phyloP scores from a whole-genome alignment of 2,113 vertebrate species.

The Burhinus oedicnemus region DNA sequence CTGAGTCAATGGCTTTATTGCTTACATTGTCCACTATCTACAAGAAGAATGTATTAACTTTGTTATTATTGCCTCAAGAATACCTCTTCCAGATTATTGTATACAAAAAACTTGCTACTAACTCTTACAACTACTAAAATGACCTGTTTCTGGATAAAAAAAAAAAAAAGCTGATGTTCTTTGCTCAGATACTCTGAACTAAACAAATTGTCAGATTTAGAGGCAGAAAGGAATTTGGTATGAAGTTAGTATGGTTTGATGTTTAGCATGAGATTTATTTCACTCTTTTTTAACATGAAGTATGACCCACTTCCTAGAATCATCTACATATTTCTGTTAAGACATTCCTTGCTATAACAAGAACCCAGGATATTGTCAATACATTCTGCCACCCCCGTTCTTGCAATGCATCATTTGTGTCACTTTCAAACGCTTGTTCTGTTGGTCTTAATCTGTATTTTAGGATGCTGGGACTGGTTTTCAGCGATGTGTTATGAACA shows the following conservation, averaged over 20 bases:
- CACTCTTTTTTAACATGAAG: neutral
- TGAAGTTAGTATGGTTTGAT: neutral
- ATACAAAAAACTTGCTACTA: neutral
- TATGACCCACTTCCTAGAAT: neutral
- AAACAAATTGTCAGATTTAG: neutral
- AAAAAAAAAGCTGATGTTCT: neutral
- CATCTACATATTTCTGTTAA: neutral
- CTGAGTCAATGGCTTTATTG: neutral
- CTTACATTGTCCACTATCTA: neutral
- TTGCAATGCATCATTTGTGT: rapidly evolving
- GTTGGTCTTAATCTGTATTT: neutral
- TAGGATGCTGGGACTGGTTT: neutral
- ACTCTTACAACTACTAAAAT: neutral
- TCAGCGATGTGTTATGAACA: neutral
- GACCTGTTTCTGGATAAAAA: neutral
- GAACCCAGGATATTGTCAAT: neutral
- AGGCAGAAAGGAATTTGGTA: neutral
- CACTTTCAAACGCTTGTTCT: neutral
- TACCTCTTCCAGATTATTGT: neutral
- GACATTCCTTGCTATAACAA: neutral
- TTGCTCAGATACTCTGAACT: neutral
- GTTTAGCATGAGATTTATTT: neutral
- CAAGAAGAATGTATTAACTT: neutral
- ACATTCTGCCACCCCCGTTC: neutral
- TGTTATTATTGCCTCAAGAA: neutral